Base-by-base conservation (phyloP, 2,888 invertebrate species). In the Odontothrips loti region DNA sequence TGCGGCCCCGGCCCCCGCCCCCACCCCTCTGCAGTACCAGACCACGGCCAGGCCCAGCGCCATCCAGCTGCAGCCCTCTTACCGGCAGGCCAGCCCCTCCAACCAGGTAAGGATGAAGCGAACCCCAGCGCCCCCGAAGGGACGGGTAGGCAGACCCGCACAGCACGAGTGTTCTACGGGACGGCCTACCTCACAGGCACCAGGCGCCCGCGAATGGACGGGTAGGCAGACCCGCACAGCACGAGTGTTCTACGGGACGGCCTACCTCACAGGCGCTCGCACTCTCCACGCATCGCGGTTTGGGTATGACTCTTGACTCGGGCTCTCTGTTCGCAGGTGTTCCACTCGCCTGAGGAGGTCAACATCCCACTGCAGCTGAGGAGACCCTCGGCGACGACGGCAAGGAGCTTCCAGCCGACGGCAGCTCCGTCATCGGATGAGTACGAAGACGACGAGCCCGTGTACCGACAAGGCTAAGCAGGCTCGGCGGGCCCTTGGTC, bases 281-380 rank as follows among this genome's bases (percentile, higher is more conserved):
- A n/a, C n/a, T n/a, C n/a, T n/a, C n/a, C n/a, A n/a, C n/a, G n/a
- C n/a, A n/a, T n/a, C n/a, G n/a, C n/a, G n/a, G n/a, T n/a, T n/a
- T n/a, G n/a, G n/a, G n/a, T n/a, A n/a, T n/a, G n/a, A n/a, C n/a
- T n/a, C n/a, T n/a, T n/a, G n/a, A n/a, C n/a, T 43, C 34, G 3
- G 34, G 3, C 6, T 43, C 34, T 43, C 34, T 43, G 34, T 43
- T 90, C 91, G 83, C 94, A 95, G 86, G 95, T 95, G 79, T 96
- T 94, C 88, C 92, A 94, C 85, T 93, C 94, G 75, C 94, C 95
- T 6, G 95, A 96, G 87, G 95, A 95, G 86, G 94, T 95, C 80
- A 95, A 96, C 87, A 95, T 95, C 84, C 94, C 95, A 6, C 89
- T 96, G 80, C 93, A 93, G 82, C 95, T 95, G 86, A 90, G 95